Base-by-base conservation (phyloP, 2,113 vertebrate species). In the Nothoprocta perdicaria region DNA sequence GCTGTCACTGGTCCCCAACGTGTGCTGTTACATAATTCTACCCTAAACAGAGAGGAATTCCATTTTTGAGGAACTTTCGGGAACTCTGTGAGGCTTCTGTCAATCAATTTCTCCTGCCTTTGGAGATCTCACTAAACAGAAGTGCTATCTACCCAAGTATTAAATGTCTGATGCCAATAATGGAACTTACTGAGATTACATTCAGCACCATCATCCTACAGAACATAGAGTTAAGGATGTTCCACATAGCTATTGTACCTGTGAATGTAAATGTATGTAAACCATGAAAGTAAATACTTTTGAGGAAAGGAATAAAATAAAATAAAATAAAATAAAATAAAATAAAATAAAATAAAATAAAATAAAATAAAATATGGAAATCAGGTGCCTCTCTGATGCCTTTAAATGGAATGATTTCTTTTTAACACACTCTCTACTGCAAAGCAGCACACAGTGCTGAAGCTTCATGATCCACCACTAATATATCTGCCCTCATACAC, bases 141-240 rank as follows among this genome's bases (percentile, higher is more conserved):
- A 62, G 3, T 31, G 16, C 5, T 71, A 35, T 3, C 1, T 10
- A 9, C 53, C 53, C 14, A 17, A 5, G 5, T 55, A 55, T 55
- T 55, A 29, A 55, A 16, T 86, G 2, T 55, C 81, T 38, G 33
- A 15, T 21, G 15, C 18, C 14, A 46, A 41, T 8, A 15, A 27
- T 38, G 26, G 86, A 67, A 41, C 9, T 50, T 27, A 0, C 6
- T 71, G 29, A 74, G 19, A 53, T 14, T 81, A 74, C 33, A 67
- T 53, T 89, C 16, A 41, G n/a, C 24, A 2, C 10, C 3, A 3
- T 40, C 3, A 4, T 33, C 18, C 17, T 52, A 7, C 4, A 58
- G 19, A 13, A 50, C 3, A 2, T 0, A 33, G 19, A 9, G 5
- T 21, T 2, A 66, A 43, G 12, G 19, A 15, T 41, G 2, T 0